Conservation (phyloP, 2,888 invertebrate species). For the Mantis religiosa region DNA sequence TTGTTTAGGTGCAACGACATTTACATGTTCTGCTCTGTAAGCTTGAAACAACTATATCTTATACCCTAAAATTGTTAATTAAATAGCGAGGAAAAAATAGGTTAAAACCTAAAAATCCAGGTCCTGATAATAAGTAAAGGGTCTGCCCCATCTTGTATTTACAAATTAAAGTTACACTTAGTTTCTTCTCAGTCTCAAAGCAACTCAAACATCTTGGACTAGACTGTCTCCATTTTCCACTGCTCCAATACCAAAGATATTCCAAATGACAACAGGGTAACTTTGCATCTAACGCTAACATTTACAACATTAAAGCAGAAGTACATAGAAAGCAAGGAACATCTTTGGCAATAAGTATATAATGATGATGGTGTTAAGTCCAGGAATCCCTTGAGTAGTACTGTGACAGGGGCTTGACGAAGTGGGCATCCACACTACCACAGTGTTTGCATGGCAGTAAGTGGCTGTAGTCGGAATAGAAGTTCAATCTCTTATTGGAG, state of each 20-base stretch:
- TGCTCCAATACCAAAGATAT: not conserved
- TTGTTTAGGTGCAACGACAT: too few species aligned
- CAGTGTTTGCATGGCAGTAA: conserved; percentile 89
- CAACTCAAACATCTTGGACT: not conserved
- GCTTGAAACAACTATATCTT: too few species aligned
- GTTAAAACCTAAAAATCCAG: too few species aligned
- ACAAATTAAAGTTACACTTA: not conserved
- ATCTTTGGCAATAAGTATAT: not conserved
- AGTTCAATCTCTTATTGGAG: conserved; percentile 80
- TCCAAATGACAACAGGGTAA: not conserved
- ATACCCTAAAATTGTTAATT: too few species aligned
- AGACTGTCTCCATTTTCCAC: not conserved
- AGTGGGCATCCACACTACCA: conserved; percentile 85
- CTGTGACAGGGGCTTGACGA: conserved; percentile 83
- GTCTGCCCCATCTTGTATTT: not conserved
- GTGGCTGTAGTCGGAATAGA: conserved; percentile 93
- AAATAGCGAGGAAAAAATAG: too few species aligned
- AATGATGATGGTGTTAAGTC: conserved; percentile 64
- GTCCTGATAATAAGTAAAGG: too few species aligned
- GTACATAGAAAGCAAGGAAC: not conserved
- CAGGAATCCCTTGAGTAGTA: conserved; percentile 79
- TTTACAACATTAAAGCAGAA: not conserved
- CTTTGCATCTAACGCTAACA: not conserved
- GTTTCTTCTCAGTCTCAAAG: not conserved
- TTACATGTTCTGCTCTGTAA: too few species aligned